phyloP scores from a whole-genome alignment of 2,113 vertebrate species.

The Sturnira hondurensis region DNA sequence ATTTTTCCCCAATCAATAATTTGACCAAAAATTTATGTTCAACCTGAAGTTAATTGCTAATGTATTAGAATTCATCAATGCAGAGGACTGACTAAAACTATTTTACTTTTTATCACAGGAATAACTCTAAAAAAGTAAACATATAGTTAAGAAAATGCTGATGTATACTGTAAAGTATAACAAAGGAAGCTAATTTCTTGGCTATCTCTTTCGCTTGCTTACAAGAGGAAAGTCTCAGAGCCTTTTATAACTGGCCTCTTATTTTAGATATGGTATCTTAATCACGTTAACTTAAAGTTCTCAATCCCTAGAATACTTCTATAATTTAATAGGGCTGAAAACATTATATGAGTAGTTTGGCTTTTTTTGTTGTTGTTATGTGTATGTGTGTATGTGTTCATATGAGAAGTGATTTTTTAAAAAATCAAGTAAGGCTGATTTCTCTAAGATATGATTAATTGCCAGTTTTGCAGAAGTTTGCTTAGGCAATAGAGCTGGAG shows the following conservation, averaged over 20 bases:
- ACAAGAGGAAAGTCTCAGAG: neutral
- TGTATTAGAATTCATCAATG: neutral
- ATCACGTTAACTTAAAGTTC: neutral
- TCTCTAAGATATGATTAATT: neutral
- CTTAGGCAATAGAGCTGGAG: neutral
- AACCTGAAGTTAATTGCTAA: neutral
- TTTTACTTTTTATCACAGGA: neutral
- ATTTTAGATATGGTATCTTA: constrained; percentile 19
- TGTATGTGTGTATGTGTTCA: neutral
- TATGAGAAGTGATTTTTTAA: neutral
- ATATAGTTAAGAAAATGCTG: neutral
- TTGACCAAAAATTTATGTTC: neutral
- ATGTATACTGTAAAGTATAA: neutral
- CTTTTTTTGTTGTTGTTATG: neutral
- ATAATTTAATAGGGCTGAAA: neutral
- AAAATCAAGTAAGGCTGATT: neutral
- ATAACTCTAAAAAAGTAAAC: neutral
- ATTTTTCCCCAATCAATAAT: neutral
- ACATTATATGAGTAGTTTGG: neutral
- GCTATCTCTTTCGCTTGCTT: neutral
- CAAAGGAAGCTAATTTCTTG: neutral
- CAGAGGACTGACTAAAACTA: neutral
- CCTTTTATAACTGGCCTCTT: neutral
- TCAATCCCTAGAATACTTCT: neutral
- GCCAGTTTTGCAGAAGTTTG: neutral